Conservation (phyloP, 2,888 invertebrate species). For the Crioceris asparagi region DNA sequence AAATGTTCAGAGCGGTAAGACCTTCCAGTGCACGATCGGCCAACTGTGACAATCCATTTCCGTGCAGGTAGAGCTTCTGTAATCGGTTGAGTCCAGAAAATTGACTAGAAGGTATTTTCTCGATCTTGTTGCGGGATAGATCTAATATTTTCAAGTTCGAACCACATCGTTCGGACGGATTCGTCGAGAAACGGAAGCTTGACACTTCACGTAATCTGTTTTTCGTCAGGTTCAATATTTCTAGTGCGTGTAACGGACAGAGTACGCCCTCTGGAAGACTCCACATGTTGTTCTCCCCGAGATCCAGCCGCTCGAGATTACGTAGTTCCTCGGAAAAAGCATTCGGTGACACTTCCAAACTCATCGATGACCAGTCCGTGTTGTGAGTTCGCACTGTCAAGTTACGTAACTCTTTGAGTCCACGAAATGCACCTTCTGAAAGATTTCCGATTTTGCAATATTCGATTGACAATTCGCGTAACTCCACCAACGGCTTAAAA, state of each 20-base stretch:
- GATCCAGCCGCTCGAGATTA: slow-evolving; percentile 61
- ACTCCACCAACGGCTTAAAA: slow-evolving; percentile 62
- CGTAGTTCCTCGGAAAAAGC: slow-evolving; percentile 65
- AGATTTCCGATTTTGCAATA: slow-evolving; percentile 75
- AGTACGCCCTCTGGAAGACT: slow-evolving; percentile 65
- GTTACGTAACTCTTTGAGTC: slow-evolving; percentile 65
- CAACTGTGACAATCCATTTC: slow-evolving; percentile 63
- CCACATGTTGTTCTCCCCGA: slow-evolving; percentile 74
- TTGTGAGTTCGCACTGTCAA: slow-evolving; percentile 74
- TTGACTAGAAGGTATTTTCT: slow-evolving; percentile 59
- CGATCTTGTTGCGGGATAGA: slow-evolving; percentile 68
- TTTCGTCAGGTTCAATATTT: slow-evolving; percentile 67
- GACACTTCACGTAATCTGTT: slow-evolving; percentile 67
- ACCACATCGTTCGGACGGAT: slow-evolving; percentile 57
- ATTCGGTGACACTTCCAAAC: slow-evolving; percentile 61
- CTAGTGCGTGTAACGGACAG: slow-evolving; percentile 63
- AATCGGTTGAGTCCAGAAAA: slow-evolving; percentile 61
- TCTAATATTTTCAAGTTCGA: slow-evolving; percentile 60
- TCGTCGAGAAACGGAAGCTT: slow-evolving; percentile 53
- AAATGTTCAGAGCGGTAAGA: slow-evolving; percentile 56
- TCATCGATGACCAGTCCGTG: slow-evolving; percentile 74
- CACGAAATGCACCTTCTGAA: slow-evolving; percentile 72
- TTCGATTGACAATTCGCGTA: slow-evolving; percentile 68
- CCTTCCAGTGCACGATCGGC: slow-evolving; percentile 72
- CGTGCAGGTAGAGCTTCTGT: slow-evolving; percentile 63